Evolutionary conservation across 2,113 vertebrate genomes (phyloP), one percentile per base, ranked within the genome.

Genomic region (Campylomormyrus tamandua): DNA sequence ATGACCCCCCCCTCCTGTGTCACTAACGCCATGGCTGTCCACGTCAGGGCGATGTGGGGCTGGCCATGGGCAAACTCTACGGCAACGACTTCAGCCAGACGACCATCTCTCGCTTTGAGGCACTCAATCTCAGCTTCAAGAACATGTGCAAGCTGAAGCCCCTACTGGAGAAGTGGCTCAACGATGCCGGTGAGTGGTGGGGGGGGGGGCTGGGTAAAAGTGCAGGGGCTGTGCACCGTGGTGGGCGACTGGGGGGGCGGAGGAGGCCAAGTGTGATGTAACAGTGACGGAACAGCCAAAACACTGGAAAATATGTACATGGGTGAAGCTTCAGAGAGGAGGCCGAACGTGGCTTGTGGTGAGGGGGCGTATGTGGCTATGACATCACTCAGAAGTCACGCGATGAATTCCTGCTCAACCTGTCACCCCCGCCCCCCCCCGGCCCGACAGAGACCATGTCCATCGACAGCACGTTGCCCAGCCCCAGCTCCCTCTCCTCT

Each of bases 71-170:
- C 89, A 98, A 98, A 92, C 97, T 98, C 87, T 98, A 98, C 0
- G 97, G 97, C 53, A 98, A 98, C 5, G 97, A 98, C 94, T 98
- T 98, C 95, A 98, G 97, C 93, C 97, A 98, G 94, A 98, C 97
- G 46, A 98, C 97, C 91, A 98, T 98, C 94, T 98, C 97, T 42
- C 97, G 97, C 94, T 98, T 98, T 1, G 97, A 98, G 93, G 97
- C 97, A 27, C 97, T 98, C 91, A 98, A 98, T 91, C 94, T 98
- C 93, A 98, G 97, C 96, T 98, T 98, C 93, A 98, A 98, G 95
- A 98, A 98, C 94, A 98, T 98, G 97, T 98, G 97, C 95, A 98
- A 98, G 93, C 96, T 98, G 89, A 98, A 98, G 93, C 97, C 97
- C 15, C 96, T 98, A 91, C 94, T 98, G 92, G 97, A 98, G 94